Evolutionary conservation across 2,113 vertebrate species (phyloP).

Genomic region (Equus quagga): DNA sequence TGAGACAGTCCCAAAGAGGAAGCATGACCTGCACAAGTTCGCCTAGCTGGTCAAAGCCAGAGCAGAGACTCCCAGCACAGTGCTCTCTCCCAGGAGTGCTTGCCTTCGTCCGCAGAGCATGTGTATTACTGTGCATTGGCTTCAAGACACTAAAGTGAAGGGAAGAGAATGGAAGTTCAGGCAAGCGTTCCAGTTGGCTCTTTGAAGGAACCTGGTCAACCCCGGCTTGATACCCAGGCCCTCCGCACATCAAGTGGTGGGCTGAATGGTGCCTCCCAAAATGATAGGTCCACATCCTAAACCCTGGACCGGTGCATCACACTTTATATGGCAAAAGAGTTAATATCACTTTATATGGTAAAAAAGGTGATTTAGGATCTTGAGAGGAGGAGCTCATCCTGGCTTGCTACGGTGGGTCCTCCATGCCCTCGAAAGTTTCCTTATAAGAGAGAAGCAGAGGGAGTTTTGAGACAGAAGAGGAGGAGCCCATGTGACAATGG

Average conservation of each 20-base stretch:
- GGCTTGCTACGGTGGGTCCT: background rate
- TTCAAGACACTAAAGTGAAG: background rate
- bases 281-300: background rate
- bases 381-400: background rate
- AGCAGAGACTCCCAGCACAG: too few species aligned
- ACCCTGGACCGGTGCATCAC: background rate
- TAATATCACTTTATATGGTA: background rate
- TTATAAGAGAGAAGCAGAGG: background rate
- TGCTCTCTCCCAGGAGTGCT: fast-evolving
- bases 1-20: background rate
- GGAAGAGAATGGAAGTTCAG: background rate
- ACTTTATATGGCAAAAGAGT: background rate
- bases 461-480: background rate
- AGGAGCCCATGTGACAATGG: fast-evolving
- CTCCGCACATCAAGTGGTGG: background rate
- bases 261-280: background rate
- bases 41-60: background rate
- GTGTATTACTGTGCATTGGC: background rate
- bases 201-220: background rate
- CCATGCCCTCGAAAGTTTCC: background rate
- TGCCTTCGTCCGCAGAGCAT: fast-evolving
- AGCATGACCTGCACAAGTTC: too few species aligned
- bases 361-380: background rate
- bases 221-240: background rate
- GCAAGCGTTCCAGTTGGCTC: background rate